phyloP scores from a whole-genome alignment of 2,113 vertebrate species.

The Ailurus styani region DNA sequence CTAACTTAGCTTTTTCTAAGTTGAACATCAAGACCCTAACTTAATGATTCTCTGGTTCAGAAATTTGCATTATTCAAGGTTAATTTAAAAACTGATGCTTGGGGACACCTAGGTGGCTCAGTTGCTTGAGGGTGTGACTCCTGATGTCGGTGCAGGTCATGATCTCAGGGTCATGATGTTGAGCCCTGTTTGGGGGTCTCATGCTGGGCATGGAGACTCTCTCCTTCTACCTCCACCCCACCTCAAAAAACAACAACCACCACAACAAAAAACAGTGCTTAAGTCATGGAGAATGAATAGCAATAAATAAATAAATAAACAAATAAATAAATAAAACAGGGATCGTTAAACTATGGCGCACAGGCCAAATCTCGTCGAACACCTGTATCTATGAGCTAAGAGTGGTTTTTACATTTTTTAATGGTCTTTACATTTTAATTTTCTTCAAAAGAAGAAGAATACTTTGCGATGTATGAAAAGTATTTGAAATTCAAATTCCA shows the following conservation, averaged over 20 bases:
- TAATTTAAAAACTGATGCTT: background rate
- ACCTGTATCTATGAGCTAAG: background rate
- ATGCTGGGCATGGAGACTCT: background rate
- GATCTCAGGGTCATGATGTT: background rate
- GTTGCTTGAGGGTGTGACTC: background rate
- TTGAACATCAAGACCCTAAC: background rate
- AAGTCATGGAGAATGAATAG: background rate
- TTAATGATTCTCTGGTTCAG: background rate
- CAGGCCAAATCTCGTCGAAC: background rate
- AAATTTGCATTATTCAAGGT: background rate
- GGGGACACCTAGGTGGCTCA: background rate
- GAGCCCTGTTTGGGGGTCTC: background rate
- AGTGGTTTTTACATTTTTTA: background rate
- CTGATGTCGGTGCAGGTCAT: background rate
- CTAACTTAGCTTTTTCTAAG: background rate
- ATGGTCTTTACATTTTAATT: background rate
- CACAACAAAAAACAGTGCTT: background rate
- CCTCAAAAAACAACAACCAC: background rate
- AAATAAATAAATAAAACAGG: background rate
- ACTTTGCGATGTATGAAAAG: background rate
- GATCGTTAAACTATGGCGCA: background rate
- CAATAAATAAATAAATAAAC: background rate
- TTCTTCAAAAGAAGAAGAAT: background rate
- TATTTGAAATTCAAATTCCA: background rate
- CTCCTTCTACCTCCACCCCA: background rate